phyloP scores from a whole-genome alignment of 2,113 vertebrate genomes.

The Euleptes europaea region DNA sequence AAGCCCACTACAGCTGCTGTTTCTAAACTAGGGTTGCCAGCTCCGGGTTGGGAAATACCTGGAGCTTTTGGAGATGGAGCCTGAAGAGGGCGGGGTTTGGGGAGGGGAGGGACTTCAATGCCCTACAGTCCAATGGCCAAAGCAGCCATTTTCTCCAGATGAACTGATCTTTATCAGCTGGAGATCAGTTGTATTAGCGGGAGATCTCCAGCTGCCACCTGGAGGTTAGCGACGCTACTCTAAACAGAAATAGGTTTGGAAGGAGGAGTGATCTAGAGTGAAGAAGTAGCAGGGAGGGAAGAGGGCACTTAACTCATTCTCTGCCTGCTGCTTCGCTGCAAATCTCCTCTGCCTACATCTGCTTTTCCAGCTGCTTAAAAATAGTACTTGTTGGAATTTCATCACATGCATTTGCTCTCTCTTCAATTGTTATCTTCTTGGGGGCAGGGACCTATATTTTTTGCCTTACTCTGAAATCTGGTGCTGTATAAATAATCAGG shows the following conservation, averaged over 20 bases:
- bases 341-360: background rate
- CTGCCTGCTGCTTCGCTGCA: background rate
- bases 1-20: background rate
- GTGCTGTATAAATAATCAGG: background rate
- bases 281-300: background rate
- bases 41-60: no score
- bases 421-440: background rate
- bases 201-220: no score
- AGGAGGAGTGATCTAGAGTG: background rate
- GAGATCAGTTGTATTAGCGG: no score
- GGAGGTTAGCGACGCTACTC: no score
- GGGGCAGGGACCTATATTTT: background rate
- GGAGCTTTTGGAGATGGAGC: no score
- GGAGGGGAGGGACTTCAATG: no score
- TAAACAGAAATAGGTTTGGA: background rate
- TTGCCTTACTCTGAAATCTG: background rate
- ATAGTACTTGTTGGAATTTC: background rate
- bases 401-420: no score
- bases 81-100: no score
- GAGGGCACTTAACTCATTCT: background rate
- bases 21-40: no score
- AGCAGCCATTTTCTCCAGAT: no score
- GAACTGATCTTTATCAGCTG: no score
- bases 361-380: background rate
- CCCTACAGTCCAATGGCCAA: no score